Evolutionary conservation across 2,888 invertebrate genomes (phyloP), one percentile per base, ranked within the genome.

Genomic region (Andrena chrysosceles): DNA sequence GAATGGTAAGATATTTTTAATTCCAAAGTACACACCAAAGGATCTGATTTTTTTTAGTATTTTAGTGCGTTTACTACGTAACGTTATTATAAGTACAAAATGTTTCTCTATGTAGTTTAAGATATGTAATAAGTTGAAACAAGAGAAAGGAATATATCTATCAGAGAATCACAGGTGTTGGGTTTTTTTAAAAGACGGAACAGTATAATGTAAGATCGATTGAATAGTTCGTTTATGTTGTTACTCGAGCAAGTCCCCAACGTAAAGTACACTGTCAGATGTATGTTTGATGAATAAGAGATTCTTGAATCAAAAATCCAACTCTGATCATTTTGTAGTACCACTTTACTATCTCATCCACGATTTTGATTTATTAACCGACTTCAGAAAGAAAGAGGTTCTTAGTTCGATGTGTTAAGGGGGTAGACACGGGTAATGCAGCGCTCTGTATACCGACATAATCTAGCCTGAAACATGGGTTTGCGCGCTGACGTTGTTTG

Each of bases 91-190:
- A 81, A 79, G 81, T 81, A 81, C 81, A 81, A 79, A 77, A 77
- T 66, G 79, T 73, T 81, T 81, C 81, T 73, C 81, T 73, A 73
- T 79, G 81, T 81, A 81, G 79, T 68, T 79, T 81, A 81, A 81
- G 81, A 79, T 81, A 81, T 79, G 81, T 81, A 81, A 81, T 81
- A 81, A 73, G 79, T 81, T 81, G 68, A 81, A 68, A 81, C 68
- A 79, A 68, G 68, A 79, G 26, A 26, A 73, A 81, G 73, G 81
- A 79, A 73, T 81, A 81, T 81, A 81, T 81, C 79, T 73, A 81
- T 81, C 81, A 81, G 73, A 79, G 81, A 81, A 79, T 79, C 63
- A 81, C 63, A 62, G 79, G 79, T 73, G 81, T 79, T 81, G 81
- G 73, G 63, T 81, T 78, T 78, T 80, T 80, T 68, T 52, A 60